These are phyloP conservation scores for human DNA, from an alignment of 2,113 vertebrate genomes.

Conservation along the genomic window GRCh38 chr1:38105001-38105500, in stretches of 20 bases:
- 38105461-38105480: not conserved
- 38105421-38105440: not conserved
- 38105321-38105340: not conserved
- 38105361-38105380: not conserved
- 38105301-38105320: not conserved
- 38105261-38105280: not conserved
- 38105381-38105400: not conserved
- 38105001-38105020: not conserved
- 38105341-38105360: not conserved
- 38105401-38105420: not conserved
- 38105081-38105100: not conserved
- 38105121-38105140: not conserved
- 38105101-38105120: not conserved
- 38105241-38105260: fast-evolving
- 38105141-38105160: not conserved
- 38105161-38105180: not conserved
- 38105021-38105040: not conserved
- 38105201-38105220: not conserved
- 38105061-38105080: not conserved
- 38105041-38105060: not conserved
- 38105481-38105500: not conserved
- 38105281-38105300: not conserved
- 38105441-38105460: not conserved
- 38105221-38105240: not conserved
- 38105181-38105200: not conserved